These are phyloP conservation scores for Trimorus sp. DNA, from an alignment of 2,888 invertebrate species.

Conservation along the genomic window DNA sequence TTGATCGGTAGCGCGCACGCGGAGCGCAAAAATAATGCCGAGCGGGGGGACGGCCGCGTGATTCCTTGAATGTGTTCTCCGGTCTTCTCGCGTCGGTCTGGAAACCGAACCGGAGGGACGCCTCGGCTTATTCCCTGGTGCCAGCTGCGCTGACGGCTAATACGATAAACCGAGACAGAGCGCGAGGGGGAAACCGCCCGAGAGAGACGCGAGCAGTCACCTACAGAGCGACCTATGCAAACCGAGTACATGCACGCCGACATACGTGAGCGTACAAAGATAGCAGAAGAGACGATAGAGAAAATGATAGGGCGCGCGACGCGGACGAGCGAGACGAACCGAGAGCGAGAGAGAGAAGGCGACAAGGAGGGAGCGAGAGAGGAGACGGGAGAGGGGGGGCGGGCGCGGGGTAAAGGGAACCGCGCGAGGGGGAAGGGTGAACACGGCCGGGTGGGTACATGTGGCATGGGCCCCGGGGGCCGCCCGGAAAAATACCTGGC, in stretches of 20 bases:
- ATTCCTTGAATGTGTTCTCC: slow-evolving; percentile 61
- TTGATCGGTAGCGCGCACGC: slow-evolving; percentile 45
- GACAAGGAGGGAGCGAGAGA: slow-evolving; percentile 40
- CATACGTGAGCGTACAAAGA: slow-evolving; percentile 56
- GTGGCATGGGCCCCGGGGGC: slow-evolving; percentile 80
- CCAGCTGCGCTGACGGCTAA: slow-evolving; percentile 71
- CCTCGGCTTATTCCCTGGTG: slow-evolving; percentile 71
- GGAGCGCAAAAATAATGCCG: slow-evolving; percentile 40
- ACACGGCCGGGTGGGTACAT: slow-evolving; percentile 80
- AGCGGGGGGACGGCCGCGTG: slow-evolving; percentile 27
- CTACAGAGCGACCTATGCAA: slow-evolving; percentile 18
- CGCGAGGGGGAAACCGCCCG: slow-evolving; percentile 48
- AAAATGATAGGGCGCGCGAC: slow-evolving; percentile 50
- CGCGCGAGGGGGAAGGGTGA: slow-evolving; percentile 80
- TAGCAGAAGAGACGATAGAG: slow-evolving; percentile 51
- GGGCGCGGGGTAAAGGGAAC: slow-evolving; percentile 73
- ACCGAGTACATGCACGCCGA: slow-evolving; percentile 24
- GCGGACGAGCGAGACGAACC: slow-evolving; percentile 7
- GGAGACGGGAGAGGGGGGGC: slow-evolving; percentile 36
- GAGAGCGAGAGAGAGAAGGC: slow-evolving; percentile 21
- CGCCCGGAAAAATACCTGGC: slow-evolving; percentile 81
- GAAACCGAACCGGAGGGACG: slow-evolving; percentile 64
- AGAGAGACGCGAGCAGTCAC: slow-evolving; percentile 40
- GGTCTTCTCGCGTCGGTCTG: slow-evolving; percentile 48
- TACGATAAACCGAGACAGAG: slow-evolving; percentile 53